Conservation (phyloP, 2,797 vertebrate species). For the Crenuchus spilurus region DNA sequence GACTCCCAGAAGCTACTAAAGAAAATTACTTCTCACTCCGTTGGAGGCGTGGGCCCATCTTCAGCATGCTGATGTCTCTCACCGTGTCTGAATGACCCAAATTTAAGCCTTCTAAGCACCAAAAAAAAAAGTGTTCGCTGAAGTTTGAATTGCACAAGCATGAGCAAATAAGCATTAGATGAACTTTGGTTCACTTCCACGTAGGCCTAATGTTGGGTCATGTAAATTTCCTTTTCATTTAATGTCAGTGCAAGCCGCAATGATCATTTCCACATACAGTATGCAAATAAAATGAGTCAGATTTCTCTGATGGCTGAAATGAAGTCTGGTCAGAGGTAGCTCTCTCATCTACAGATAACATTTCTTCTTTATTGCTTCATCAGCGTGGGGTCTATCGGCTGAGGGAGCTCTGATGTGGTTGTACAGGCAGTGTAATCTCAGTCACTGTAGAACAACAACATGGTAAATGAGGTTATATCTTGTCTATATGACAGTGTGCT, state of each 20-base stretch:
- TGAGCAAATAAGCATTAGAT: not conserved
- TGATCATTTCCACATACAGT: not conserved
- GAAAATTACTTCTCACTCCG: not conserved
- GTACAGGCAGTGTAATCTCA: too few relatives aligned
- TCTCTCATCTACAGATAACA: not conserved
- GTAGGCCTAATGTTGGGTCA: not conserved
- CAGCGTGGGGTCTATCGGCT: not conserved
- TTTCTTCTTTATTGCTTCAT: not conserved
- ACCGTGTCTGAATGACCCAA: not conserved
- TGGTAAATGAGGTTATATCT: too few relatives aligned
- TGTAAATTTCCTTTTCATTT: not conserved
- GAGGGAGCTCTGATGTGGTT: too few relatives aligned
- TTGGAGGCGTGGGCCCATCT: not conserved
- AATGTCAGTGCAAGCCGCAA: not conserved
- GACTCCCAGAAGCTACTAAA: constrained; percentile 14
- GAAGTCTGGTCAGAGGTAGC: not conserved
- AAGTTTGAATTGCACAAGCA: not conserved
- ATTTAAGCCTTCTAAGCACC: not conserved
- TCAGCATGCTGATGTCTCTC: not conserved
- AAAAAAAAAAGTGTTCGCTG: not conserved
- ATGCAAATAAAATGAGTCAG: not conserved
- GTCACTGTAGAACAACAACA: too few relatives aligned
- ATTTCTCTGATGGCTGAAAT: not conserved
- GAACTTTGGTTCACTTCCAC: not conserved
- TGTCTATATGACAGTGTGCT: too few relatives aligned